These are phyloP conservation scores for Salvelinus sp. DNA, from an alignment of 2,113 vertebrate genomes.

Conservation along the genomic window DNA sequence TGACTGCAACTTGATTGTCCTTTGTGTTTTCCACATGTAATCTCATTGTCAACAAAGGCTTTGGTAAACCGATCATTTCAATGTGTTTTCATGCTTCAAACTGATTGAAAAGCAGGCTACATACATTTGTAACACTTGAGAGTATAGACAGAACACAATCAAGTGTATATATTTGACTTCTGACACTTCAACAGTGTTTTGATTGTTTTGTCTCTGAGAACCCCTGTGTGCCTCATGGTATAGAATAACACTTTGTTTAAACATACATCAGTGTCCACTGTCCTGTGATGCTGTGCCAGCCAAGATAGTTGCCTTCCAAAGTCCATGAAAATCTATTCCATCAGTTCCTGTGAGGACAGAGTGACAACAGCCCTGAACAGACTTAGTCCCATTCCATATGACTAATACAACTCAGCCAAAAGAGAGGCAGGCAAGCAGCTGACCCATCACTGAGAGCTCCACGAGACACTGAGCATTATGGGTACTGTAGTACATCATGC, in stretches of 20 bases:
- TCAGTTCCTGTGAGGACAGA: slow-evolving; percentile 7
- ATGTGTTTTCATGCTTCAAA: slow-evolving; percentile 18
- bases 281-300: slow-evolving; percentile 24
- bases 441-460: neutral
- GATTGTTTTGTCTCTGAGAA: neutral
- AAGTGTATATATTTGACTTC: slow-evolving; percentile 8
- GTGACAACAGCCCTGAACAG: slow-evolving; percentile 5
- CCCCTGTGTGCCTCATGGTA: neutral
- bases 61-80: slow-evolving; percentile 49
- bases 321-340: slow-evolving; percentile 34
- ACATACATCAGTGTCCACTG: slow-evolving; percentile 4
- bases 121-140: slow-evolving; percentile 34
- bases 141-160: slow-evolving; percentile 23
- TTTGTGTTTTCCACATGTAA: slow-evolving; percentile 14
- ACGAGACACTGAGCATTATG: too few species aligned
- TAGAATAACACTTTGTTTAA: slow-evolving; percentile 29
- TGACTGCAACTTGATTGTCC: slow-evolving; percentile 23
- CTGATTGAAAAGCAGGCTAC: slow-evolving; percentile 22
- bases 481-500: too few species aligned
- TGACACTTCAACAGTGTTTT: slow-evolving; percentile 21
- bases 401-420: slow-evolving; percentile 47
- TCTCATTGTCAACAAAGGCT: slow-evolving; percentile 32
- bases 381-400: slow-evolving; percentile 15
- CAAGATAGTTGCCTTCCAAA: slow-evolving; percentile 15
- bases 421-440: neutral